Conservation (phyloP, 2,888 invertebrate species). For the Palloptera scutellata region DNA sequence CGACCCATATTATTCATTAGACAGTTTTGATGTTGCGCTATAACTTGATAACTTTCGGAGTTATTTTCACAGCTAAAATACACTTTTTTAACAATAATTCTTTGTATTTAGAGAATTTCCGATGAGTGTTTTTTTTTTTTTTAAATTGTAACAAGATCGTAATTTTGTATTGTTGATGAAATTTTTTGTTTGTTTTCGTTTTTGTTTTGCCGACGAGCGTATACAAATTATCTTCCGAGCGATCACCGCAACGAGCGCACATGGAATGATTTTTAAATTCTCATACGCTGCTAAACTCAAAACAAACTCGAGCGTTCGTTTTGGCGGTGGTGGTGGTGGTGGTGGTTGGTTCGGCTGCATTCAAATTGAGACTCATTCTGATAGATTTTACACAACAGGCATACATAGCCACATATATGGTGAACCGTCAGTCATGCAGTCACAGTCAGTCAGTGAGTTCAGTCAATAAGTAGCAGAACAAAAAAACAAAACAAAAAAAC, state of each 20-base stretch:
- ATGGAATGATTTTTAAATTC: conserved; percentile 53
- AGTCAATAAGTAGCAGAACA: neutral
- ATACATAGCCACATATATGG: conserved; percentile 13
- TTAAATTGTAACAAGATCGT: neutral
- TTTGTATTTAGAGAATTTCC: neutral
- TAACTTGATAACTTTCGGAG: too few relatives aligned
- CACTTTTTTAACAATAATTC: conserved; percentile 1
- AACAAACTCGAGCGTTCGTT: conserved; percentile 35
- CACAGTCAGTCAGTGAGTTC: too few relatives aligned
- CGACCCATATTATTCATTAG: conserved; percentile 52
- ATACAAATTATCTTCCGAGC: conserved; percentile 41
- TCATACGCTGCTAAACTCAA: conserved; percentile 18
- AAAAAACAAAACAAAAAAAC: conserved; percentile 7
- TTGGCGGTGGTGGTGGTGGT: conserved; percentile 21
- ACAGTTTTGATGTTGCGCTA: neutral
- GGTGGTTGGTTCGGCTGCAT: conserved; percentile 20
- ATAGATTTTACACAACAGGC: conserved; percentile 27
- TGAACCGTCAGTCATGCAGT: neutral
- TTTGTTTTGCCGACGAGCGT: neutral
- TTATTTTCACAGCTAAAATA: neutral
- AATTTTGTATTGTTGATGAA: neutral
- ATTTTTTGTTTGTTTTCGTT: neutral
- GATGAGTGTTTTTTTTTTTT: conserved; percentile 3
- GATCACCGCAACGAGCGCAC: conserved; percentile 59
- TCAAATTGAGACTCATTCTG: conserved; percentile 22